Base-by-base conservation (phyloP, 2,888 invertebrate genomes). In the Peribatodes rhomboidaria region DNA sequence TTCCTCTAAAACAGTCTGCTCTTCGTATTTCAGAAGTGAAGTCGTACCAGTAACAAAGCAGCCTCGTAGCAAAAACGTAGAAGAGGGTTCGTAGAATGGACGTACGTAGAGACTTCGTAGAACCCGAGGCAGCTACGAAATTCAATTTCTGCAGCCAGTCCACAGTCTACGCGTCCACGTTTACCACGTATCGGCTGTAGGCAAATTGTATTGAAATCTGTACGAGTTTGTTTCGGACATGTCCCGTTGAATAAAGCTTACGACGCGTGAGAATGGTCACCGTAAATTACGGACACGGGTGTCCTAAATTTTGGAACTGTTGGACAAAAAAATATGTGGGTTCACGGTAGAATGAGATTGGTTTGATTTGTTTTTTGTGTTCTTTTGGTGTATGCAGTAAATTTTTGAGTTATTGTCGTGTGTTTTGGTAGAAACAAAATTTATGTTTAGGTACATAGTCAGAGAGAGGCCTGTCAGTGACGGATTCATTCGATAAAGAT, bases 181-280 rank as follows among this genome's bases (percentile, higher is more conserved):
- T 13, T 0, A 4, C 41, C 71, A 46, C 63, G 67, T 77, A 75
- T 75, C 73, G 68, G 69, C 65, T 73, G 73, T 71, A 75, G 76
- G 76, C 70, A 80, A 80, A 82, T 81, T 76, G 80, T 78, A 80
- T 81, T 78, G 77, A 82, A 84, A 81, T 81, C 78, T 79, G 74
- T 71, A 74, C 72, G 76, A 76, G 72, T 77, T 74, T 71, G 72
- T 76, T 74, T 69, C 70, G 72, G 66, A 66, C 65, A 73, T 68
- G 75, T 77, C 75, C 74, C 69, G 57, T 70, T 68, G 69, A 71
- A 73, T 73, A 75, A 74, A 65, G 71, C 76, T 72, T 69, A 74
- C 73, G 52, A 57, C 22, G 75, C 70, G 69, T 67, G 61, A 55
- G 61, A 68, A 70, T 61, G 55, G 63, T 61, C 41, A 44, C 60